Evolutionary conservation across 2,797 vertebrate genomes (phyloP), one percentile per base, ranked within the genome.

Genomic region (Gymnoscopelus braueri): DNA sequence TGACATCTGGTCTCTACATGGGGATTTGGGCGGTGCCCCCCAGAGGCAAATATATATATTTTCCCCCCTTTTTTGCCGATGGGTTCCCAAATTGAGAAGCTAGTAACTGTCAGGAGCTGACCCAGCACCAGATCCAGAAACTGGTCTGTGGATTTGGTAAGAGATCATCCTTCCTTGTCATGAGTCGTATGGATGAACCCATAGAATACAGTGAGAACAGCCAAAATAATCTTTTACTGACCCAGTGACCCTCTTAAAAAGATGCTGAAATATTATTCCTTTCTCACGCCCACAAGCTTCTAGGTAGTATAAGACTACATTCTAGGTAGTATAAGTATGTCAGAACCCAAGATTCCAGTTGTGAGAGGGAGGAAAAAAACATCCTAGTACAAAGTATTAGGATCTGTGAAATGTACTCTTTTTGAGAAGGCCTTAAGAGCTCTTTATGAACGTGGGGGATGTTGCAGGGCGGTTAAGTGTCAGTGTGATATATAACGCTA

Each of bases 401-500:
- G 10, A 49, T 13, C 3, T 62, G 48, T 53, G 47, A 68, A 55
- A 29, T 57, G 32, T 64, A 53, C n/a, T 48, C 19, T 44, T 7
- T 44, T 44, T 74, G 48, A 47, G 63, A 49, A 57, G 54, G 26
- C 68, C 52, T 62, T 6, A 29, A 14, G 58, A 54, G 60, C 48
- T 65, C 13, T 72, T 48, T 48, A 12, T 29, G 65, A 56, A 69
- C 54, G 15, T 8, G 48, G 35, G 52, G 32, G 19, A 44, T 60
- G 12, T 77, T 82, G 63, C 44, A 67, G 54, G 63, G 60, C 74
- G 67, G 71, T 63, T 80, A 53, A 71, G 68, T 5, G 56, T 19
- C 64, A 49, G 19, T 10, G 13, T 77, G 77, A 75, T 51, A 10
- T 14, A 10, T 57, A 39, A 44, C 39, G 50, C 19, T 35, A 23